These are phyloP conservation scores for Trichonephila clavipes DNA, from an alignment of 1,140 invertebrate species.

Conservation along the genomic window DNA sequence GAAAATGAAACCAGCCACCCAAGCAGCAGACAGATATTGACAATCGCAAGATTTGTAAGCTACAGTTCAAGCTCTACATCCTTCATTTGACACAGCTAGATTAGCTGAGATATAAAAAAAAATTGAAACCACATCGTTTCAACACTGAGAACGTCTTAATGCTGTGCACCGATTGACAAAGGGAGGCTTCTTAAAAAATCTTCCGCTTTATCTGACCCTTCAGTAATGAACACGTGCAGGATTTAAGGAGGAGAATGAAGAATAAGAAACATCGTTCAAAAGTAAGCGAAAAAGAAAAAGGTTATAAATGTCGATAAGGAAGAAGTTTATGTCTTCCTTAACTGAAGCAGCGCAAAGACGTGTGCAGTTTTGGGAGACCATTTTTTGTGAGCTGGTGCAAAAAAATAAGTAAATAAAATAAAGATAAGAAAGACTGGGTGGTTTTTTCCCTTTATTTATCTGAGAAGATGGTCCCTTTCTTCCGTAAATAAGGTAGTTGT, in stretches of 20 bases:
- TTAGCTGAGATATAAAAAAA: not conserved
- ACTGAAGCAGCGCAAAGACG: not conserved
- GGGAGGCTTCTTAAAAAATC: not conserved
- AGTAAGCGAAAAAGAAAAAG: not conserved
- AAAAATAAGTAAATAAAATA: not conserved
- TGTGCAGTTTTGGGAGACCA: not conserved
- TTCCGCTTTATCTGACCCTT: slow-evolving; percentile 18
- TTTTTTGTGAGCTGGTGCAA: not conserved
- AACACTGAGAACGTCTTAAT: not conserved
- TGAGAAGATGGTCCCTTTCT: not conserved
- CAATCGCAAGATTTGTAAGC: not conserved
- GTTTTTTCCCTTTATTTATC: not conserved
- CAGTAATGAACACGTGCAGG: not conserved
- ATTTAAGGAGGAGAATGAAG: not conserved
- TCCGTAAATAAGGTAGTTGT: not conserved
- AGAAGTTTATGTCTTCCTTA: slow-evolving; percentile 51
- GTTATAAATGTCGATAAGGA: slow-evolving; percentile 50
- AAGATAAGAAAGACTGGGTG: not conserved
- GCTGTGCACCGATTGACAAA: slow-evolving; percentile 24
- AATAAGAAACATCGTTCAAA: slow-evolving; percentile 35
- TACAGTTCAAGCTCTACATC: not conserved
- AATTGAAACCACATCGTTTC: not conserved
- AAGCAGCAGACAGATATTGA: not conserved
- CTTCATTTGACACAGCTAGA: not conserved
- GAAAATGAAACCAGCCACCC: not conserved